phyloP scores from a whole-genome alignment of 2,113 vertebrate species.

The Etheostoma cragini region DNA sequence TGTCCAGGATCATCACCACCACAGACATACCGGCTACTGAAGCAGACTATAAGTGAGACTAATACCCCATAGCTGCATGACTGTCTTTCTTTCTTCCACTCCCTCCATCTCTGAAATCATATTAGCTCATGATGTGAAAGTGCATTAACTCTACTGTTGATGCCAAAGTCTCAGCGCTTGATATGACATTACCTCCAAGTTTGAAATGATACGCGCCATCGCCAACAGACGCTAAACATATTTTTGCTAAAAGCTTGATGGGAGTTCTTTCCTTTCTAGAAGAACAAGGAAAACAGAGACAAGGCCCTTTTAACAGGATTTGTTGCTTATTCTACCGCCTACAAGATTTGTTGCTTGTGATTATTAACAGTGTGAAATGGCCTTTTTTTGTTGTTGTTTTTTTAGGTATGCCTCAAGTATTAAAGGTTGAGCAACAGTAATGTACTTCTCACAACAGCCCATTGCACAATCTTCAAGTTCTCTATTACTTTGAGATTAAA shows the following conservation, averaged over 20 bases:
- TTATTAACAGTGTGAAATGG: slow-evolving; percentile 34
- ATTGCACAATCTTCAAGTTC: slow-evolving; percentile 37
- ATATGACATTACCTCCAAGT: slow-evolving; percentile 59
- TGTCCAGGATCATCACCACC: slow-evolving; percentile 68
- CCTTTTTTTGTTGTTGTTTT: neutral
- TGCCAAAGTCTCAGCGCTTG: slow-evolving; percentile 55
- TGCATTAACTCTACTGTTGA: slow-evolving; percentile 75
- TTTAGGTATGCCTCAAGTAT: slow-evolving; percentile 36
- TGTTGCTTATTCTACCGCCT: slow-evolving; percentile 26
- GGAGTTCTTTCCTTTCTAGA: slow-evolving; percentile 44
- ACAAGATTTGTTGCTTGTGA: slow-evolving; percentile 25
- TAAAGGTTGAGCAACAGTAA: slow-evolving; percentile 48
- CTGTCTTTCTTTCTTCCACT: slow-evolving; percentile 69
- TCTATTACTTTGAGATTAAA: neutral
- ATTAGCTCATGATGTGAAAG: slow-evolving; percentile 75
- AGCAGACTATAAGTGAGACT: slow-evolving; percentile 76
- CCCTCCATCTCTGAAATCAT: slow-evolving; percentile 74
- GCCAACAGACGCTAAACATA: slow-evolving; percentile 44
- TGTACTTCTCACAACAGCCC: slow-evolving; percentile 11
- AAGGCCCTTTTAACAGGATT: slow-evolving; percentile 21
- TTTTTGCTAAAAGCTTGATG: slow-evolving; percentile 51
- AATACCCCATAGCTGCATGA: slow-evolving; percentile 66
- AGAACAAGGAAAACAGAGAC: slow-evolving; percentile 15
- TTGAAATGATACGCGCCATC: slow-evolving; percentile 53
- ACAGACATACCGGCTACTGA: slow-evolving; percentile 75